Evolutionary conservation across 2,797 vertebrate species (phyloP).

Genomic region (Spizella passerina): DNA sequence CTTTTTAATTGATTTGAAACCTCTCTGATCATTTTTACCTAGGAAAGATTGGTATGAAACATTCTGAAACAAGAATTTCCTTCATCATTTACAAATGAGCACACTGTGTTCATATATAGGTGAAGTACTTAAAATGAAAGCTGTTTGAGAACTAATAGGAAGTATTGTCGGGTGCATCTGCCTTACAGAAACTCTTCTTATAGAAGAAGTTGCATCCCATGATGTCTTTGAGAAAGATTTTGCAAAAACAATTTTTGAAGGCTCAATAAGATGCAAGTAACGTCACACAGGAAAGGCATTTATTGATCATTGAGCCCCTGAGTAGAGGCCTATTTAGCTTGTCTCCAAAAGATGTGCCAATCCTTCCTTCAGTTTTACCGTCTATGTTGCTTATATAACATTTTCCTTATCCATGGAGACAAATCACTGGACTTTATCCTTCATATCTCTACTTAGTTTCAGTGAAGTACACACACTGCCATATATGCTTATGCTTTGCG

Average conservation of each 20-base stretch:
- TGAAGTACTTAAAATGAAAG: not conserved
- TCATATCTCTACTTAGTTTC: not conserved
- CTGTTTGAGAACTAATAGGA: not conserved
- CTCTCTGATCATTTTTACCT: not conserved
- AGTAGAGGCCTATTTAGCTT: not conserved
- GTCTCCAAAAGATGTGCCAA: not conserved
- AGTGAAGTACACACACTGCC: not conserved
- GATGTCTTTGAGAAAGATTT: not conserved
- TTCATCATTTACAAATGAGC: not conserved
- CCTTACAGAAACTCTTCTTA: not conserved
- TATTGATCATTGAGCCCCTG: not conserved
- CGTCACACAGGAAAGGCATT: not conserved
- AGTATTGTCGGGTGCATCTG: rapidly evolving
- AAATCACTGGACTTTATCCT: not conserved
- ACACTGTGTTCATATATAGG: not conserved
- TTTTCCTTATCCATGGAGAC: not conserved
- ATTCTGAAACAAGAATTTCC: not conserved
- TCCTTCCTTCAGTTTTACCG: not conserved
- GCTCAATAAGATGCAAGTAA: not conserved
- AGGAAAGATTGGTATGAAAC: not conserved
- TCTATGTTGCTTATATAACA: not conserved
- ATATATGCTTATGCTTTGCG: rapidly evolving
- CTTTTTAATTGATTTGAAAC: slow-evolving; percentile 22
- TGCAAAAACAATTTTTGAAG: not conserved
- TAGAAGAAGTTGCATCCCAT: not conserved